phyloP scores from a whole-genome alignment of 2,888 invertebrate genomes.

The Mythimna albipuncta region DNA sequence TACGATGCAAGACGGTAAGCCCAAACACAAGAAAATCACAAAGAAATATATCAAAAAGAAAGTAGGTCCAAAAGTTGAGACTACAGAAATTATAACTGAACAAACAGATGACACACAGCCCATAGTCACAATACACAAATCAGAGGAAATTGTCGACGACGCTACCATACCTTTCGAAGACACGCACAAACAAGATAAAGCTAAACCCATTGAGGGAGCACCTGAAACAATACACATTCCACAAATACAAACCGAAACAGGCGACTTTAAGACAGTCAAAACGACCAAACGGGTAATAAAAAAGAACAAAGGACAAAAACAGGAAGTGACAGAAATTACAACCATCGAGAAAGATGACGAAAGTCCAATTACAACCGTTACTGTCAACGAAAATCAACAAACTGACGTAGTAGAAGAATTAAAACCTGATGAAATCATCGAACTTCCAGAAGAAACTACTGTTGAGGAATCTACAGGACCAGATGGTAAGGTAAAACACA shows the following conservation, averaged over 20 bases:
- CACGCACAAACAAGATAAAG: background rate
- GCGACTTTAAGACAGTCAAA: conserved; percentile 71
- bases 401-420: conserved; percentile 4
- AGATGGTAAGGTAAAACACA: conserved; percentile 47
- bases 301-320: conserved; percentile 43
- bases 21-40: background rate
- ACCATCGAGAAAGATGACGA: conserved; percentile 57
- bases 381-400: conserved; percentile 69
- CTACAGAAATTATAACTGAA: conserved; percentile 72
- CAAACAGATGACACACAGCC: conserved; percentile 81
- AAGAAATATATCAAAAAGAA: conserved; percentile 61
- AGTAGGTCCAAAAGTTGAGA: conserved; percentile 79
- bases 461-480: conserved; percentile 23
- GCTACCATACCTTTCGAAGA: background rate
- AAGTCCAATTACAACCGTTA: conserved; percentile 57
- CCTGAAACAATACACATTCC: conserved; percentile 10
- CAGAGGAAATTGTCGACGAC: conserved; percentile 5
- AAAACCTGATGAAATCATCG: conserved; percentile 25
- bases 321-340: conserved; percentile 57
- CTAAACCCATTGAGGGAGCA: background rate
- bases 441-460: conserved; percentile 41
- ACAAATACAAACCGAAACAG: conserved; percentile 60
- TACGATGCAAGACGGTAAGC: conserved; percentile 4
- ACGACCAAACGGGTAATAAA: conserved; percentile 51
- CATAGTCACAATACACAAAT: conserved; percentile 14